Evolutionary conservation across 2,113 vertebrate genomes (phyloP).

Genomic region (Sander vitreus): DNA sequence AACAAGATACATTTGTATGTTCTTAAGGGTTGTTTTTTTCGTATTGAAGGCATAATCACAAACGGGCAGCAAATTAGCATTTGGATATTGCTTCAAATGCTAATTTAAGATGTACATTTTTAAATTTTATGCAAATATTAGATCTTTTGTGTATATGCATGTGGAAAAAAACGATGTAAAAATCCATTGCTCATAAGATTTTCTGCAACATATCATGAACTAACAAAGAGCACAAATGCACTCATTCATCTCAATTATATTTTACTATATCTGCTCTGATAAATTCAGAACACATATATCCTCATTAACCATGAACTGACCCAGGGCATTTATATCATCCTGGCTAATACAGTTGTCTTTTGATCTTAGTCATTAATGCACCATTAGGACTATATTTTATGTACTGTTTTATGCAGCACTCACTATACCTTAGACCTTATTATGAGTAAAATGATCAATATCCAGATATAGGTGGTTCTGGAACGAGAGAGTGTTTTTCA

Average conservation of each 20-base stretch:
- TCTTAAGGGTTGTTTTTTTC: neutral
- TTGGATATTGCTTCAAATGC: conserved; percentile 15
- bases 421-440: conserved; percentile 70
- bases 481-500: conserved; percentile 71
- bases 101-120: conserved; percentile 8
- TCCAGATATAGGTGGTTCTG: conserved; percentile 67
- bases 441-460: conserved; percentile 76
- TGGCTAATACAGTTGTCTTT: conserved; percentile 71
- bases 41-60: neutral
- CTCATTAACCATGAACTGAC: conserved; percentile 68
- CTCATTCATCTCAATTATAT: conserved; percentile 51
- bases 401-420: conserved; percentile 79
- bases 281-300: conserved; percentile 59
- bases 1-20: neutral
- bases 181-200: conserved; percentile 21
- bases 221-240: conserved; percentile 41
- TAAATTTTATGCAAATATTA: neutral
- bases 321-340: conserved; percentile 70
- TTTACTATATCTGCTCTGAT: conserved; percentile 52
- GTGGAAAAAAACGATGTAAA: conserved; percentile 14
- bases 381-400: conserved; percentile 76
- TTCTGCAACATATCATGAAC: conserved; percentile 48
- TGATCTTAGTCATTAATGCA: conserved; percentile 78
- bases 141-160: neutral
- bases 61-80: conserved; percentile 3